These are phyloP conservation scores for Helogale parvula DNA, from an alignment of 2,113 vertebrate species.

Conservation along the genomic window DNA sequence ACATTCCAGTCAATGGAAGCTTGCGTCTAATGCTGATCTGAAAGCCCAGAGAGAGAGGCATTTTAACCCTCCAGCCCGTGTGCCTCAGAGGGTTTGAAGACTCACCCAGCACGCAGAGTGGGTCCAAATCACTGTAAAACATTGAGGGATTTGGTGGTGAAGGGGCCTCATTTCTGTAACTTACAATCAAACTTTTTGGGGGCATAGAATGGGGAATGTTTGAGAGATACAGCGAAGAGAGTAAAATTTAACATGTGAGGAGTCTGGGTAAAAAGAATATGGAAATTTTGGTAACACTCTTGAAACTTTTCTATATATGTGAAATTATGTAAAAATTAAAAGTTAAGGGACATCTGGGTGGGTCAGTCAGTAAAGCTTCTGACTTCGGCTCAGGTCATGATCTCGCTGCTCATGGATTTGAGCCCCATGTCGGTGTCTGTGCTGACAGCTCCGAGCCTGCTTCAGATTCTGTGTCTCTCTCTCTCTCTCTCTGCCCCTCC, in stretches of 20 bases:
- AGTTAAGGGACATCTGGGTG: no score
- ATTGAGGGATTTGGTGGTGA: neutral
- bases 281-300: neutral
- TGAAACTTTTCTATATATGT: neutral
- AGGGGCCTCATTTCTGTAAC: neutral
- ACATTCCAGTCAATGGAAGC: neutral
- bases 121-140: neutral
- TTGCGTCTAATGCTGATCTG: neutral
- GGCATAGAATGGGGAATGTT: neutral
- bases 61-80: neutral
- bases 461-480: no score
- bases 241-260: neutral
- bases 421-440: no score
- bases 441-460: no score
- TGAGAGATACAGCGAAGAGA: neutral
- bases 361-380: no score
- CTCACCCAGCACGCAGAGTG: neutral
- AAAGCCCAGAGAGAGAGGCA: neutral
- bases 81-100: neutral
- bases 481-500: no score
- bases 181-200: neutral
- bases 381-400: no score
- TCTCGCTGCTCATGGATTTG: no score
- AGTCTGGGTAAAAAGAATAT: neutral
- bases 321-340: slow-evolving; percentile 26